phyloP scores from a whole-genome alignment of 1,140 invertebrate species.

The Drosophila kurseongensis region DNA sequence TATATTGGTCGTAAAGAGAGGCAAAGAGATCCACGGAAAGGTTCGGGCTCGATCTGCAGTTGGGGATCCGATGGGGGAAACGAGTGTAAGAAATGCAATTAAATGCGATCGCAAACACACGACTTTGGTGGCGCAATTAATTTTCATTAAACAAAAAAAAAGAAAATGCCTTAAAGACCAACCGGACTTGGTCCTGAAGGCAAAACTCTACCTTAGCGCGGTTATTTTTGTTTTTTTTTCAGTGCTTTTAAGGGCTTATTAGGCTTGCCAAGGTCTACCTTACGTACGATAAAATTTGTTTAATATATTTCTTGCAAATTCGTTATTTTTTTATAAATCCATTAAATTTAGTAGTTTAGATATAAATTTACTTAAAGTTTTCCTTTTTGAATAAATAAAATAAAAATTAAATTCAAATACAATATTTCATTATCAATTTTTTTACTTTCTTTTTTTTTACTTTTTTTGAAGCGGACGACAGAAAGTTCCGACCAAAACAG shows the following conservation, averaged over 20 bases:
- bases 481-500: too few species aligned
- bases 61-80: slow-evolving; percentile 40
- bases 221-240: not conserved
- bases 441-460: too few species aligned
- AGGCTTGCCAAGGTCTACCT: not conserved
- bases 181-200: slow-evolving; percentile 40
- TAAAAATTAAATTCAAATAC: too few species aligned
- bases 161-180: slow-evolving; percentile 6
- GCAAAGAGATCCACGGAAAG: slow-evolving; percentile 52
- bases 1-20: slow-evolving; percentile 22
- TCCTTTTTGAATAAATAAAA: too few species aligned
- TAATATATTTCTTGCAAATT: too few species aligned
- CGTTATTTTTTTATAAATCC: too few species aligned
- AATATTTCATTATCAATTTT: too few species aligned
- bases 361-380: too few species aligned
- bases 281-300: not conserved
- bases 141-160: slow-evolving; percentile 72
- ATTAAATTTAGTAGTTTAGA: too few species aligned
- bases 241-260: not conserved
- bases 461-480: too few species aligned
- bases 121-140: slow-evolving; percentile 82
- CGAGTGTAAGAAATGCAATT: slow-evolving; percentile 76
- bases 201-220: slow-evolving; percentile 1
- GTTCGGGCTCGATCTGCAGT: slow-evolving; percentile 44
- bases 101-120: slow-evolving; percentile 76